Base-by-base conservation (phyloP, 2,113 vertebrate species). In the Podocnemis expansa region DNA sequence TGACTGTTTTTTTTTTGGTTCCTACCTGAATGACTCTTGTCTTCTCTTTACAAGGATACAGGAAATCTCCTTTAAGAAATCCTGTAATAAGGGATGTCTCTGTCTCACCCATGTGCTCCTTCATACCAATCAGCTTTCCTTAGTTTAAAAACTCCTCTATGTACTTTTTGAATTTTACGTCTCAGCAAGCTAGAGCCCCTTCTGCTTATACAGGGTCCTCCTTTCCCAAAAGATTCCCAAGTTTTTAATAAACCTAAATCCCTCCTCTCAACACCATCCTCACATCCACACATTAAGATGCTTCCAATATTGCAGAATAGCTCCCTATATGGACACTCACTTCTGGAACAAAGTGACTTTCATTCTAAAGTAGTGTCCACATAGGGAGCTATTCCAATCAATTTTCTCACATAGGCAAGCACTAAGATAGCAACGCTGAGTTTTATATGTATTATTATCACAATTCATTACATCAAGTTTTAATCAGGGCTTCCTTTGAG, bases 341-440 rank as follows among this genome's bases (percentile, higher is more conserved):
- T 79, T 90, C 86, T 45, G 3, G n/a, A 49, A 41, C 52, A 49
- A 4, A 63, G 3, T 11, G 0, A 43, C 10, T 19, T 60, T 43
- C 29, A 21, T 60, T 82, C 73, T 27, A 27, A 27, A 24, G 43
- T 43, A 25, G 8, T 67, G 5, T 0, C 16, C 2, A 31, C 78
- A 27, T 79, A 90, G 87, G 9, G 4, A 78, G 19, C 1, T 85
- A 56, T 73, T 5, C 3, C 24, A 24, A 22, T 56, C 13, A 0
- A 29, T 60, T 29, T 80, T 7, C 22, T 93, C 84, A 12, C 17
- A 84, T 10, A 89, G 3, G 38, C 6, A 89, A 93, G 34, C 82
- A 49, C 73, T 92, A 10, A 47, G 47, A 10, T 2, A 78, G 34
- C 1, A 58, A 6, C 22, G 93, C 85, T 0, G 0, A 25, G 8